These are phyloP conservation scores for Heteractis magnifica DNA, from an alignment of 92 coral and sea anemone species.

Conservation along the genomic window DNA sequence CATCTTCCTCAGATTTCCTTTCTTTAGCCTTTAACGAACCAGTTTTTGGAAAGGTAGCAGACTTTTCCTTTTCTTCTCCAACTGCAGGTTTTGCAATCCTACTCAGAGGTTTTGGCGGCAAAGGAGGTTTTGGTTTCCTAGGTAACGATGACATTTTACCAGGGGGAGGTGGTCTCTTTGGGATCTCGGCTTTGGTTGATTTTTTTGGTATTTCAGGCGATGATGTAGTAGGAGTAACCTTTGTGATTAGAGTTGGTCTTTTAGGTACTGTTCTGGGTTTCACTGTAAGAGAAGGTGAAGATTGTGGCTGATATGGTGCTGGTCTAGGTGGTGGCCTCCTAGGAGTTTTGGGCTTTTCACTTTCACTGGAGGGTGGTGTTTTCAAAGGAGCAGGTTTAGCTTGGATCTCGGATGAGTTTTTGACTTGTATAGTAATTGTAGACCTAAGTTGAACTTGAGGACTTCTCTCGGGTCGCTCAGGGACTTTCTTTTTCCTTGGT, in stretches of 20 bases:
- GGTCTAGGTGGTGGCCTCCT: slow-evolving; percentile 39
- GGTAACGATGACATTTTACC: slow-evolving; percentile 42
- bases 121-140: slow-evolving; percentile 60
- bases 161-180: slow-evolving; percentile 47
- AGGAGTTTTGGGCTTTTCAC: slow-evolving; percentile 19
- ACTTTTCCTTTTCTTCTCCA: not conserved
- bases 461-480: slow-evolving; percentile 8
- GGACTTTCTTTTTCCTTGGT: slow-evolving; percentile 23
- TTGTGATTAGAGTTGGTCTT: not conserved
- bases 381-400: not conserved
- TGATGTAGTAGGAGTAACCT: not conserved
- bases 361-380: not conserved
- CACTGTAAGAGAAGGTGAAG: slow-evolving; percentile 15
- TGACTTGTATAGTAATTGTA: not conserved
- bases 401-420: slow-evolving; percentile 8
- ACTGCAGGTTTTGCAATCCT: slow-evolving; percentile 4
- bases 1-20: not conserved
- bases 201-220: not conserved
- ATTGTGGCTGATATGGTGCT: slow-evolving; percentile 6
- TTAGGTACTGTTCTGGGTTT: not conserved
- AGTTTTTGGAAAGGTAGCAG: slow-evolving; percentile 30
- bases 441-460: slow-evolving; percentile 11
- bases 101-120: slow-evolving; percentile 64
- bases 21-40: slow-evolving; percentile 23
- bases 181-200: slow-evolving; percentile 7